A percentile compares a stretch with the other conserved stretches of the same genome.
Evolutionary conservation across 2,113 vertebrate genomes (phyloP).

Genomic region (Gadus chalcogrammus): DNA sequence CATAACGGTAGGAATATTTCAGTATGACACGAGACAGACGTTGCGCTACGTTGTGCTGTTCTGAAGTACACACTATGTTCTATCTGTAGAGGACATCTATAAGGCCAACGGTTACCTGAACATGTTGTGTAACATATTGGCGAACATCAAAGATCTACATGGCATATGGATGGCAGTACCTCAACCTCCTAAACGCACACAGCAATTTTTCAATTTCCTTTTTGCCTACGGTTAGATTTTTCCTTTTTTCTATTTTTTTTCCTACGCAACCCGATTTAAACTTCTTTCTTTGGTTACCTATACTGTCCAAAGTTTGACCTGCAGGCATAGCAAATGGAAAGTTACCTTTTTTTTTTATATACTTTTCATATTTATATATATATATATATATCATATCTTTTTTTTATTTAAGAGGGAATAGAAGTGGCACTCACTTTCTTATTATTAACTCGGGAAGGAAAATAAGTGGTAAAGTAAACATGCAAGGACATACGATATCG

Average conservation of each 20-base stretch:
- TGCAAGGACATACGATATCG: slow-evolving; percentile 53
- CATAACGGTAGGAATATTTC: slow-evolving; percentile 70
- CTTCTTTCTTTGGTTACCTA: slow-evolving; percentile 77
- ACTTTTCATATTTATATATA: slow-evolving; percentile 3
- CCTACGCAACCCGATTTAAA: slow-evolving; percentile 55
- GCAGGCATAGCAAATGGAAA: slow-evolving; percentile 62
- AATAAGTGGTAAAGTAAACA: slow-evolving; percentile 63
- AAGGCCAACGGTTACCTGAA: slow-evolving; percentile 97
- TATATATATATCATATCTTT: background rate
- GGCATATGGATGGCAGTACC: slow-evolving; percentile 78
- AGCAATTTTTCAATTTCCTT: slow-evolving; percentile 50
- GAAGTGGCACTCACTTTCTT: slow-evolving; percentile 45
- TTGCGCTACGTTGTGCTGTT: slow-evolving; percentile 72
- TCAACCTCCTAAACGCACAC: slow-evolving; percentile 66
- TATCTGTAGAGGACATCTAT: slow-evolving; percentile 83
- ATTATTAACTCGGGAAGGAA: slow-evolving; percentile 37
- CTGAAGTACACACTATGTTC: slow-evolving; percentile 73
- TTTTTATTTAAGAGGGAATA: slow-evolving; percentile 38
- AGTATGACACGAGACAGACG: slow-evolving; percentile 76
- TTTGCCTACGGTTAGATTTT: slow-evolving; percentile 34
- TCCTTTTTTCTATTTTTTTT: slow-evolving; percentile 32
- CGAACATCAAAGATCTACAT: slow-evolving; percentile 80
- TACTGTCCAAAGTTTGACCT: slow-evolving; percentile 73
- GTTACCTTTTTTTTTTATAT: slow-evolving; percentile 28
- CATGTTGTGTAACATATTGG: slow-evolving; percentile 80